Conservation (phyloP, 2,888 invertebrate genomes). For the Synergus gifuensis region DNA sequence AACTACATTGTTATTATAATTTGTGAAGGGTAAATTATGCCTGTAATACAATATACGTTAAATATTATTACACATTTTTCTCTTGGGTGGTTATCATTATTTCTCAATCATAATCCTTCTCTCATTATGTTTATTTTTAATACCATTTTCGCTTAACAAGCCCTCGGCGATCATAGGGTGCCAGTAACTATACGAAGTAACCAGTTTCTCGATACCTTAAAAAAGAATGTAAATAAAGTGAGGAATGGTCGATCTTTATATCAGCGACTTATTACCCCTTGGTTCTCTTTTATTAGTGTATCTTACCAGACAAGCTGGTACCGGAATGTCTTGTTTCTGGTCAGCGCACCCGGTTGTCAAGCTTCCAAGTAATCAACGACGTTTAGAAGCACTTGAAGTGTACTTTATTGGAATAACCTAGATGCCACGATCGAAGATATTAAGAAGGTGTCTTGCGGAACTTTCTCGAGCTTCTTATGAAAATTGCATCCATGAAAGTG, state of each 20-base stretch:
- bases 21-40: not conserved
- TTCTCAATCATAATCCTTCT: conserved; percentile 34
- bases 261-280: not conserved
- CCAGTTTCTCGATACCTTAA: conserved; percentile 12
- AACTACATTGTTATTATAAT: conserved; percentile 16
- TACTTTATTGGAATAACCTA: conserved; percentile 73
- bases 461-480: conserved; percentile 39
- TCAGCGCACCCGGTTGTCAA: conserved; percentile 39
- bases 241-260: conserved; percentile 3
- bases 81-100: not conserved
- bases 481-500: conserved; percentile 31
- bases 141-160: conserved; percentile 26
- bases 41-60: conserved; percentile 4
- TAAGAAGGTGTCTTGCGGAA: conserved; percentile 47
- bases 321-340: conserved; percentile 36
- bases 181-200: conserved; percentile 5
- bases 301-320: conserved; percentile 40
- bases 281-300: conserved; percentile 45
- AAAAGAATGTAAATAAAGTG: conserved; percentile 9
- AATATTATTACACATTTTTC: conserved; percentile 3
- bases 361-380: conserved; percentile 63
- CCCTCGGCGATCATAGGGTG: conserved; percentile 14
- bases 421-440: conserved; percentile 59
- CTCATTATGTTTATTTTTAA: conserved; percentile 23
- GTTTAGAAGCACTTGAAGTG: conserved; percentile 71